phyloP scores from a whole-genome alignment of 2,113 vertebrate genomes.

The Indri indri region DNA sequence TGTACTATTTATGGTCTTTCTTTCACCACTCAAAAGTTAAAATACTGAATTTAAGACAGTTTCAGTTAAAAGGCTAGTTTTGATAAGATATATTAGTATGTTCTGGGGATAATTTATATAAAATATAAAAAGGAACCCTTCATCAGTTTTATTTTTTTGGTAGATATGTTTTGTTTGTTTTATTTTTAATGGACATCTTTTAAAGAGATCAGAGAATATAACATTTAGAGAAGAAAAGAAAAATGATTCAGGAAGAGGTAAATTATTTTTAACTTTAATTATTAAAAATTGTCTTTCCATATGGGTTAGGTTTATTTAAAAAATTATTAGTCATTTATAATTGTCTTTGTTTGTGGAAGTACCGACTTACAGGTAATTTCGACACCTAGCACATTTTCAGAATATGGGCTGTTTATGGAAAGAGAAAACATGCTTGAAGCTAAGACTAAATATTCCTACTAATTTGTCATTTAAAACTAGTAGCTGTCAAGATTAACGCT shows the following conservation, averaged over 20 bases:
- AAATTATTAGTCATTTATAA: neutral
- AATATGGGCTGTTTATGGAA: neutral
- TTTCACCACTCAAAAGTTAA: neutral
- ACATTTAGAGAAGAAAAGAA: neutral
- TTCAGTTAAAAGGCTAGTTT: neutral
- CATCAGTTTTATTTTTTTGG: neutral
- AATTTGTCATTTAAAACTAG: constrained; percentile 3
- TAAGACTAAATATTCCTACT: neutral
- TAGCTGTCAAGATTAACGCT: neutral
- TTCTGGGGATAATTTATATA: neutral
- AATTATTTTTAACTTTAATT: neutral
- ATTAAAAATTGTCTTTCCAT: neutral
- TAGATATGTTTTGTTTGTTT: neutral
- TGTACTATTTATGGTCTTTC: neutral
- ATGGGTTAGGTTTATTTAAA: neutral
- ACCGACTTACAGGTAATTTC: neutral
- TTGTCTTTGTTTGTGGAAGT: neutral
- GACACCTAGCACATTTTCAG: neutral
- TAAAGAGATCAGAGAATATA: neutral
- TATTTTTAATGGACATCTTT: neutral
- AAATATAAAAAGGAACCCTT: neutral
- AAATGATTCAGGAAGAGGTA: neutral
- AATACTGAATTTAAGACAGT: neutral
- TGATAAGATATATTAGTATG: neutral
- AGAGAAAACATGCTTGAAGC: neutral